These are phyloP conservation scores for Eremobia ochroleuca DNA, from an alignment of 2,888 invertebrate species.

Conservation along the genomic window DNA sequence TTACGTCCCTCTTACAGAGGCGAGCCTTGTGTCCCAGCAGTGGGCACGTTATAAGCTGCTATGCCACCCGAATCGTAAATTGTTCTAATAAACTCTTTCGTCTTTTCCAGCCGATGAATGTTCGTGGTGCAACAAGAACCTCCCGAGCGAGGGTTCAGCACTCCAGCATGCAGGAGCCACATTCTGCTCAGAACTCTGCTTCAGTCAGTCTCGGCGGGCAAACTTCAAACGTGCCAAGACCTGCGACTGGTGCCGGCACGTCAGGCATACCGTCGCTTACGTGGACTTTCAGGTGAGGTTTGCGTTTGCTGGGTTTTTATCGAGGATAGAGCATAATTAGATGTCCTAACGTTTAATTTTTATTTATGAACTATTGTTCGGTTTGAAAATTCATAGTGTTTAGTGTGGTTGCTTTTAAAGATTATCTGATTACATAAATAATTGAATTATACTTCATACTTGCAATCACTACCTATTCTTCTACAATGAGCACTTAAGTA, in stretches of 20 bases:
- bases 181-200: slow-evolving; percentile 97
- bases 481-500: background rate
- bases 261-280: slow-evolving; percentile 97
- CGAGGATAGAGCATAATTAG: too few relatives aligned
- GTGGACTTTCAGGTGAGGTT: slow-evolving; percentile 95
- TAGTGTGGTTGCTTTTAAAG: too few relatives aligned
- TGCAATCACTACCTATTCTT: background rate
- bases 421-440: background rate
- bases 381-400: background rate
- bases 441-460: background rate
- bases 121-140: slow-evolving; percentile 94
- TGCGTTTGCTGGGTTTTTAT: background rate
- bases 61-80: background rate
- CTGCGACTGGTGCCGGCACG: slow-evolving; percentile 98
- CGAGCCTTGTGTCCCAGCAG: background rate
- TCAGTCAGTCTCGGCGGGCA: slow-evolving; percentile 96
- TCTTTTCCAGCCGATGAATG: slow-evolving; percentile 90
- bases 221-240: slow-evolving; percentile 97
- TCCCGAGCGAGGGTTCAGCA: slow-evolving; percentile 90
- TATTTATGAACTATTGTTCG: background rate
- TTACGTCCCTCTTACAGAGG: background rate
- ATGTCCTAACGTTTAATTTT: background rate
- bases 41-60: too few relatives aligned
- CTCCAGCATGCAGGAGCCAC: slow-evolving; percentile 90
- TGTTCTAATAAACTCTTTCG: background rate